Base-by-base conservation (phyloP, 1,140 invertebrate genomes). In the Macrosteles quadrilineatus region DNA sequence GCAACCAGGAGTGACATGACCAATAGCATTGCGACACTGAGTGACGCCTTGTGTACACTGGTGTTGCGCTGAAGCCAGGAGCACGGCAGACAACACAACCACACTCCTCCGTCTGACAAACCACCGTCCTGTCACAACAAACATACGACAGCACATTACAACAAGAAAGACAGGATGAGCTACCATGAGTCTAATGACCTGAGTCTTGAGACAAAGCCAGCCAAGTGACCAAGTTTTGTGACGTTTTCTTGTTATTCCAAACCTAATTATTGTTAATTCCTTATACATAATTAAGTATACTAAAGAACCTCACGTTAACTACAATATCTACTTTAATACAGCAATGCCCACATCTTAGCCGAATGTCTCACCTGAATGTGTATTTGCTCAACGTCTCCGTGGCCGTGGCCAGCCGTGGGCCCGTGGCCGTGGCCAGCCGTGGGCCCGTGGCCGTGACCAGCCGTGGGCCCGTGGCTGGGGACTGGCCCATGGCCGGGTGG, bases 81-180 rank as follows among this genome's bases (percentile, higher is more conserved):
- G 67, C 85, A 87, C 1, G 85, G 85, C 36, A 84, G 80, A 73
- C 86, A 87, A 68, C 85, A 87, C 68, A 87, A 82, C 85, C 85
- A 87, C 17, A 23, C 17, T 25, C 82, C 82, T 32, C 85, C 81
- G 29, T 62, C 57, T n/a, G 3, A 23, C 21, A 50, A n/a, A 50
- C 47, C 47, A 4, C 47, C 47, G 47, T 50, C 27, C 40, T 29
- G 21, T 17, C 3, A 30, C 40, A 47, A 25, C 66, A n/a, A 3
- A 11, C 36, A 43, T 9, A 43, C 9, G 17, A 43, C 9, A 43
- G 9, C 36, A 9, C 9, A 11, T 43, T n/a, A 87, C 77, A 19
- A 87, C 85, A 4, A 85, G 85, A 17, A 85, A 86, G 21, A n/a
- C n/a, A n/a, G n/a, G n/a, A n/a, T n/a, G n/a, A n/a, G n/a, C n/a